Conservation (phyloP, 2,113 vertebrate genomes). For the Cynopterus brachyotis region DNA sequence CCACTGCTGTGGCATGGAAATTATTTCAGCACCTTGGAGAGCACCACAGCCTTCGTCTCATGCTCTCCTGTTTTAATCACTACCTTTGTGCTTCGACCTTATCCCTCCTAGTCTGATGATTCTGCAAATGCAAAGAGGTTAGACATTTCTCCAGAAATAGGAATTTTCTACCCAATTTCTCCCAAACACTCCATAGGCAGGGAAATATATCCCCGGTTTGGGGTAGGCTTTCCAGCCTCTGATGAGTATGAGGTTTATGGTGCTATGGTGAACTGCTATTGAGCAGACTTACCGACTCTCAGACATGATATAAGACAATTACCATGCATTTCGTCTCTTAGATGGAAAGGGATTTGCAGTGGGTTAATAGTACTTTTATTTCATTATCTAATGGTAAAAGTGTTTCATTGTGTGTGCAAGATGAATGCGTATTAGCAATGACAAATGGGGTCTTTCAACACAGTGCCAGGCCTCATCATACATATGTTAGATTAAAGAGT, state of each 20-base stretch:
- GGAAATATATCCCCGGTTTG: neutral
- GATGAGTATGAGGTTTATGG: neutral
- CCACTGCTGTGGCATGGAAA: neutral
- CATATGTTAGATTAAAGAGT: constrained; percentile 78
- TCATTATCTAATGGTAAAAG: constrained; percentile 78
- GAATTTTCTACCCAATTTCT: neutral
- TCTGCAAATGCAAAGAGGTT: constrained; percentile 22
- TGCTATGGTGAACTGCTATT: constrained; percentile 3
- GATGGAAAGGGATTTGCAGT: constrained; percentile 71
- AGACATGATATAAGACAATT: constrained; percentile 44
- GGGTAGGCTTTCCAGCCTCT: neutral
- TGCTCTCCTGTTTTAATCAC: neutral
- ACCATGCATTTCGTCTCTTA: constrained; percentile 54
- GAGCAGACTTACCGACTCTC: constrained; percentile 62
- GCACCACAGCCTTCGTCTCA: neutral
- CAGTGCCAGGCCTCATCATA: constrained; percentile 50
- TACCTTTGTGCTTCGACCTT: neutral
- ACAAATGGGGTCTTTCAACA: constrained; percentile 74
- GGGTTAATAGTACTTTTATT: constrained; percentile 79
- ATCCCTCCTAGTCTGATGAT: neutral
- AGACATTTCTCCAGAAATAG: constrained; percentile 28
- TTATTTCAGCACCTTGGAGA: constrained; percentile 71
- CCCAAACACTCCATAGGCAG: neutral
- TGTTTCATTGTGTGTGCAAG: constrained; percentile 76
- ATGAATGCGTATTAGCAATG: constrained; percentile 69